Evolutionary conservation across 2,113 vertebrate genomes (phyloP).

Genomic region (Oreotragus oreotragus): DNA sequence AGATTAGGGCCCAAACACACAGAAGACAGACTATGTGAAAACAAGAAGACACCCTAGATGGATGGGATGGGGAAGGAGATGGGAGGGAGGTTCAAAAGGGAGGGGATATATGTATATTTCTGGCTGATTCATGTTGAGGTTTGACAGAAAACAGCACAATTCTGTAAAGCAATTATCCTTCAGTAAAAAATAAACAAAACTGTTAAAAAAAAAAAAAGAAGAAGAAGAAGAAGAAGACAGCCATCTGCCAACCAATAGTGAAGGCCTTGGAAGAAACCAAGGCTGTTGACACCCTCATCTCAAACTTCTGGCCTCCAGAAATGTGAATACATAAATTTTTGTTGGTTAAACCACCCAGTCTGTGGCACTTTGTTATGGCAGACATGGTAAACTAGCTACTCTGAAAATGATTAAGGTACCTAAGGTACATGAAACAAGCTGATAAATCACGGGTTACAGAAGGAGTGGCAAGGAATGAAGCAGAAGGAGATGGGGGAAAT

Average conservation of each 20-base stretch:
- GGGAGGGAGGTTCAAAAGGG: background rate
- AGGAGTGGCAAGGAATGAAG: background rate
- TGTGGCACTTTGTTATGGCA: background rate
- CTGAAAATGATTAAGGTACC: background rate
- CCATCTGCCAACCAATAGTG: no score
- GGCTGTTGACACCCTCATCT: background rate
- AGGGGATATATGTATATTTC: background rate
- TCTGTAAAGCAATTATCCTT: background rate
- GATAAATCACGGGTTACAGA: background rate
- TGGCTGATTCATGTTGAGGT: background rate
- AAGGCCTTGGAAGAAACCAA: background rate
- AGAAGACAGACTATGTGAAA: background rate
- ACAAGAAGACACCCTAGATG: background rate
- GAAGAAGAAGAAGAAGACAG: background rate
- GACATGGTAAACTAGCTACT: background rate
- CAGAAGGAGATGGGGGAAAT: background rate
- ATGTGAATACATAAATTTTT: background rate
- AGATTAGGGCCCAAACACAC: background rate
- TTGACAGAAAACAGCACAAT: background rate
- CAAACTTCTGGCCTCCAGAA: background rate
- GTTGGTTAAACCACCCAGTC: no score
- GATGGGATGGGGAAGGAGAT: background rate
- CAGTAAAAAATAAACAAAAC: background rate
- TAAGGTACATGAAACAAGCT: background rate
- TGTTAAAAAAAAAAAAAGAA: background rate